Percentiles rank a stretch among this genome's conserved stretches.
Conservation (phyloP, 2,888 invertebrate species). For the Conus canariensis region DNA sequence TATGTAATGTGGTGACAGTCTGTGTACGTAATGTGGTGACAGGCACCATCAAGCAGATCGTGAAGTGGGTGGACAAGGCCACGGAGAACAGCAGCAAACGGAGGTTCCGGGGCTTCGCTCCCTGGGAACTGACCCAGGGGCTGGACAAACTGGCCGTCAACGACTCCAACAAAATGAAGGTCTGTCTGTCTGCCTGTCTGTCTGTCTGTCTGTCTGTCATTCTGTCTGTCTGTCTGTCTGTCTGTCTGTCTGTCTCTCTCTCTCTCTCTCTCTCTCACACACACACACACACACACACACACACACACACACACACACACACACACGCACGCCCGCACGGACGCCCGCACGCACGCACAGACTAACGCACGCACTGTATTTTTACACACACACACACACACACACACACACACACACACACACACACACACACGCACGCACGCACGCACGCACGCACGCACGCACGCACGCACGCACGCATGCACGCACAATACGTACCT, state of each 20-base stretch:
- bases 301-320: too few species aligned
- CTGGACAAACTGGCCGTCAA: constrained; percentile 73
- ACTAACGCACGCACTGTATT: too few species aligned
- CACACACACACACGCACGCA: background rate
- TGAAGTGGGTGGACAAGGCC: constrained; percentile 66
- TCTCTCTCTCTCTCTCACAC: background rate
- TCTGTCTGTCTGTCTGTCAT: too few species aligned
- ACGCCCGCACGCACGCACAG: too few species aligned
- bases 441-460: background rate
- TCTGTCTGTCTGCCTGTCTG: constrained; percentile 38
- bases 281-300: background rate
- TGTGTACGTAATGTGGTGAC: background rate
- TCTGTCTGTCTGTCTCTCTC: background rate
- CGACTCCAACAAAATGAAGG: constrained; percentile 72
- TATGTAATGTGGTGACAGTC: too few species aligned
- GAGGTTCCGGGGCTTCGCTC: constrained; percentile 70
- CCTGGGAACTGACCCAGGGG: constrained; percentile 70
- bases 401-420: too few species aligned
- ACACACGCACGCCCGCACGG: too few species aligned
- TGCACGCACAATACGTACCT: too few species aligned
- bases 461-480: background rate
- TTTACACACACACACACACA: too few species aligned
- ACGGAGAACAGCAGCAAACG: constrained; percentile 60
- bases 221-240: background rate
- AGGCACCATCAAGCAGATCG: constrained; percentile 67